phyloP scores from a whole-genome alignment of 2,797 vertebrate genomes.

The Scarus forsteni region DNA sequence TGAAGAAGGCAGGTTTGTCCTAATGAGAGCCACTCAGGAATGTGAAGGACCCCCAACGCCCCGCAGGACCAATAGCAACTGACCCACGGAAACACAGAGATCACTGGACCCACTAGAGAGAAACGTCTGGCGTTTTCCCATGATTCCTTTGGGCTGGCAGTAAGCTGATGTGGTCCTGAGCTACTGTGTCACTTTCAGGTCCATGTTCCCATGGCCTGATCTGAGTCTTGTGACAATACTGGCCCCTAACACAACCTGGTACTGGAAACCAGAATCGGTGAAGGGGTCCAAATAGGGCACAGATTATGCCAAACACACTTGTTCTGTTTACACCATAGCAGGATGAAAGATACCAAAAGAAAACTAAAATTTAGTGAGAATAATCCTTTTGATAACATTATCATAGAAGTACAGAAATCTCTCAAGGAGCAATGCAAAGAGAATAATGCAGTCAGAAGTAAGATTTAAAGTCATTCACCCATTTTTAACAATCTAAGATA shows the following conservation, averaged over 20 bases:
- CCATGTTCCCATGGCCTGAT: slow-evolving; percentile 12
- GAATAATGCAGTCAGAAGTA: too few relatives aligned
- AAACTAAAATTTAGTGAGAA: too few relatives aligned
- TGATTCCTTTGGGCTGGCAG: slow-evolving; percentile 15
- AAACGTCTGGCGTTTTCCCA: slow-evolving; percentile 29
- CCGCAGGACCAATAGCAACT: not conserved
- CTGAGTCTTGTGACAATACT: slow-evolving; percentile 1
- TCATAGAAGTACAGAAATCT: too few relatives aligned
- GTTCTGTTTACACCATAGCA: too few relatives aligned
- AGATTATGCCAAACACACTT: not conserved
- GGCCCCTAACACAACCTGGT: slow-evolving; percentile 1
- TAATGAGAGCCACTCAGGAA: slow-evolving; percentile 45
- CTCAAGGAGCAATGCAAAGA: too few relatives aligned
- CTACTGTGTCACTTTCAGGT: slow-evolving; percentile 9
- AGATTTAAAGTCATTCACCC: too few relatives aligned
- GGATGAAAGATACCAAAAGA: too few relatives aligned
- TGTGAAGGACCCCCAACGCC: slow-evolving; percentile 15
- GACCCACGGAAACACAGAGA: slow-evolving; percentile 29
- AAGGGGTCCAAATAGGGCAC: not conserved
- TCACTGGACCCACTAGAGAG: slow-evolving; percentile 27
- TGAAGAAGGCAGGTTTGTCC: slow-evolving; percentile 4
- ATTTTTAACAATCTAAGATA: too few relatives aligned
- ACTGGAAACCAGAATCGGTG: not conserved
- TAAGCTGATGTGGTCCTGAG: not conserved
- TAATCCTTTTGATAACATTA: too few relatives aligned